Evolutionary conservation across 2,113 vertebrate genomes (phyloP), one percentile per base, ranked within the genome.

Genomic region (Hippoglossus stenolepis): DNA sequence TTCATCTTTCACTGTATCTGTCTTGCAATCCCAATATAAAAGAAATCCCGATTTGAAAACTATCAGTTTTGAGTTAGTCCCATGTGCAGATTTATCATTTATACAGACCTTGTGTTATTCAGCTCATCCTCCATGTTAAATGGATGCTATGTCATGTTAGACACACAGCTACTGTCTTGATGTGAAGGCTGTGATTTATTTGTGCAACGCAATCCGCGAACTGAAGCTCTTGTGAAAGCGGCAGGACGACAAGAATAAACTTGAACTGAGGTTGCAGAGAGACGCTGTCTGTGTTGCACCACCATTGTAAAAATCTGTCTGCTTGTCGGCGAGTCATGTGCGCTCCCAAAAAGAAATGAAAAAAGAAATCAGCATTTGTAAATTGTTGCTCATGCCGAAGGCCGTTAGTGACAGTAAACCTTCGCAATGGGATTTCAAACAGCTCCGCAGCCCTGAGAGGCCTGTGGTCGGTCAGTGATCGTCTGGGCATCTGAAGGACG

Each of bases 191-290:
- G 20, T 61, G 40, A 18, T 26, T 77, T 64, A 38, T 77, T 75
- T 78, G 62, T 75, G 57, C 82, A 82, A 49, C 9, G 24, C 70
- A 26, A 7, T 69, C 64, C 0, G 1, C 11, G 10, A 40, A 51
- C 53, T 53, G 20, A n/a, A 45, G 45, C 2, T 10, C 76, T 84
- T 78, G 77, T 65, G 75, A 87, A 86, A 85, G 47, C 73, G 31
- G 68, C 58, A 31, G 67, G 65, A 57, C 63, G 5, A 65, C 79
- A 83, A 74, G 73, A 84, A 80, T 66, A 67, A 86, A 89, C 84
- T 82, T 59, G 84, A 81, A 12, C 76, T 1, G 65, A 58, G 70
- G 58, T 72, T 20, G 51, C 28, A 9, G 15, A 24, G 38, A 53
- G 70, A 65, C 18, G 61, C 51, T 17, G 40, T 13, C 12, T 67